A percentile compares a stretch with the other conserved stretches of the same genome.
Conservation (phyloP, 2,888 invertebrate genomes). For the Drosophila borealis region DNA sequence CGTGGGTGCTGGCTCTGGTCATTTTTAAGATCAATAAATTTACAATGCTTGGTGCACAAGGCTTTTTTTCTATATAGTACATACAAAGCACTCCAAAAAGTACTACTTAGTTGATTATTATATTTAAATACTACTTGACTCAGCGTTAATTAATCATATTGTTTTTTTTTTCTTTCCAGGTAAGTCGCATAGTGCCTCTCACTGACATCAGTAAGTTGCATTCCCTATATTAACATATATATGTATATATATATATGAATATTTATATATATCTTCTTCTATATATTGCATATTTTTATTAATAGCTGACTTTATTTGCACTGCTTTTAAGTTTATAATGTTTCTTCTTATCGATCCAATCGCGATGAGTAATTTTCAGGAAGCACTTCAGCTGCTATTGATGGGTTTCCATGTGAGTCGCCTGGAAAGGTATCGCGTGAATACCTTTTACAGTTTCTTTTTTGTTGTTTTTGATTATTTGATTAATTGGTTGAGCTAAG, state of each 20-base stretch:
- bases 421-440: constrained; percentile 60
- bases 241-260: neutral
- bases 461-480: constrained; percentile 25
- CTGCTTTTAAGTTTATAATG: constrained; percentile 14
- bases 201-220: constrained; percentile 52
- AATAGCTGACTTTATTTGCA: constrained; percentile 13
- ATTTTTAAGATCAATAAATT: constrained; percentile 13
- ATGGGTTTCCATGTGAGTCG: constrained; percentile 21
- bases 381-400: constrained; percentile 53
- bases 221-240: neutral
- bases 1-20: constrained; percentile 41
- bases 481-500: constrained; percentile 63
- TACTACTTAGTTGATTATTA: neutral
- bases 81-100: constrained; percentile 1
- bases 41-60: constrained; percentile 12
- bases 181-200: constrained; percentile 42
- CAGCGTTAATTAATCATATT: constrained; percentile 51
- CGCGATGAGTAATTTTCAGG: constrained; percentile 63
- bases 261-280: neutral
- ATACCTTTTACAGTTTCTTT: constrained; percentile 39
- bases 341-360: constrained; percentile 39
- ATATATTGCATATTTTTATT: neutral
- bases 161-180: constrained; percentile 55
- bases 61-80: constrained; percentile 7
- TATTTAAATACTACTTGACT: constrained; percentile 36